Conservation (phyloP, 2,888 invertebrate genomes). For the Tetranychus truncatus region DNA sequence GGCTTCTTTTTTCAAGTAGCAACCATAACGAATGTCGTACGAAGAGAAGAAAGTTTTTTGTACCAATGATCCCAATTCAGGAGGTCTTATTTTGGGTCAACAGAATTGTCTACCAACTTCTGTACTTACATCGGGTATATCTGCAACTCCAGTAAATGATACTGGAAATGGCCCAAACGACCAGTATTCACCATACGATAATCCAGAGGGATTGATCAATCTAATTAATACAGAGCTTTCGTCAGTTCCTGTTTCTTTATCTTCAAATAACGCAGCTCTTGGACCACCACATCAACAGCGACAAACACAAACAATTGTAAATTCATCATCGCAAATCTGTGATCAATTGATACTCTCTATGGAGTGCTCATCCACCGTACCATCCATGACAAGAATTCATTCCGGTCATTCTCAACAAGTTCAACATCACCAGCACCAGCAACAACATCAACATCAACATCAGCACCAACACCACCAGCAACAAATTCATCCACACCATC, state of each 20-base stretch:
- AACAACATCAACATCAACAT: conserved; percentile 3
- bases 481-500: not conserved
- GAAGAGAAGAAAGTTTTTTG: not conserved
- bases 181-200: not conserved
- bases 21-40: not conserved
- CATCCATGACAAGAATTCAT: not conserved
- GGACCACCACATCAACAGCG: not conserved
- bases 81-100: not conserved
- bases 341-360: conserved; percentile 25
- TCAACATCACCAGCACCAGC: not conserved
- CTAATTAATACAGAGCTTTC: not conserved
- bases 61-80: not conserved
- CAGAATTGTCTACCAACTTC: not conserved
- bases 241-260: not conserved
- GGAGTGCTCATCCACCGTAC: conserved; percentile 9
- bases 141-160: not conserved
- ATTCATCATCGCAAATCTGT: conserved; percentile 23
- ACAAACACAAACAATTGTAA: not conserved
- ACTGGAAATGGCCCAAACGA: not conserved
- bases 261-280: not conserved
- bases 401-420: not conserved
- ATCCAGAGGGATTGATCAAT: not conserved
- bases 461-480: not conserved
- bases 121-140: not conserved
- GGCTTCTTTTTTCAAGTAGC: not conserved